A percentile compares a stretch with the other conserved stretches of the same genome.
Evolutionary conservation across 1,140 invertebrate species (phyloP).

Genomic region (Drosophila leontia): DNA sequence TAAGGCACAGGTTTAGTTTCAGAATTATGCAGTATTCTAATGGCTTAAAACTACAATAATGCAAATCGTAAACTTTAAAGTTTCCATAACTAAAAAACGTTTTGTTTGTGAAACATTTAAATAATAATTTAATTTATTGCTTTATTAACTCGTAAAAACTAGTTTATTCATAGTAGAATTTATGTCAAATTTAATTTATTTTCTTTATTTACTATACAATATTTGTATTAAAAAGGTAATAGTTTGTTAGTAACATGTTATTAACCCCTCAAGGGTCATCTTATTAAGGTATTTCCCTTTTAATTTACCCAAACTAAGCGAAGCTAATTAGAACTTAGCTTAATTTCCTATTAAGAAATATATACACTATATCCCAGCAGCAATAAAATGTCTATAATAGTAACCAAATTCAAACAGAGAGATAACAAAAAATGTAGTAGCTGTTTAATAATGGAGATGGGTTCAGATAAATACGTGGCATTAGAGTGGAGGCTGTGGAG

Average conservation of each 20-base stretch:
- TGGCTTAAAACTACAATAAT: not conserved
- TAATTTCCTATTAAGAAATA: slow-evolving; percentile 3
- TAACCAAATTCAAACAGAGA: not conserved
- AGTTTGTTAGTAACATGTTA: not conserved
- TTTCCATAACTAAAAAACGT: too few species aligned
- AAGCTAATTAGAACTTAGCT: not conserved
- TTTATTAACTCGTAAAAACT: too few species aligned
- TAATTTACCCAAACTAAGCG: not conserved
- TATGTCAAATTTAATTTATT: too few species aligned
- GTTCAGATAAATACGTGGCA: slow-evolving; percentile 41
- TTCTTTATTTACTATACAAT: not conserved
- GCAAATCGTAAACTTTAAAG: not conserved
- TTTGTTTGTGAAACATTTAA: too few species aligned
- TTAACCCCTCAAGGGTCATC: not conserved
- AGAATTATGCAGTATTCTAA: too few species aligned
- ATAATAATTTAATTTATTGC: too few species aligned
- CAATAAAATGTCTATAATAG: slow-evolving; percentile 6
- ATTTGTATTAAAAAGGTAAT: too few species aligned
- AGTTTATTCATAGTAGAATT: too few species aligned
- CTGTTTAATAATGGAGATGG: slow-evolving; percentile 32
- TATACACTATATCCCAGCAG: too few species aligned
- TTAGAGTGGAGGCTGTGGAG: not conserved
- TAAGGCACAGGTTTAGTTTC: too few species aligned
- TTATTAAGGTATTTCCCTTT: not conserved
- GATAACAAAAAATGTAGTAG: slow-evolving; percentile 23